Evolutionary conservation across 2,797 vertebrate genomes (phyloP).

Genomic region (Notolabrus celidotus): DNA sequence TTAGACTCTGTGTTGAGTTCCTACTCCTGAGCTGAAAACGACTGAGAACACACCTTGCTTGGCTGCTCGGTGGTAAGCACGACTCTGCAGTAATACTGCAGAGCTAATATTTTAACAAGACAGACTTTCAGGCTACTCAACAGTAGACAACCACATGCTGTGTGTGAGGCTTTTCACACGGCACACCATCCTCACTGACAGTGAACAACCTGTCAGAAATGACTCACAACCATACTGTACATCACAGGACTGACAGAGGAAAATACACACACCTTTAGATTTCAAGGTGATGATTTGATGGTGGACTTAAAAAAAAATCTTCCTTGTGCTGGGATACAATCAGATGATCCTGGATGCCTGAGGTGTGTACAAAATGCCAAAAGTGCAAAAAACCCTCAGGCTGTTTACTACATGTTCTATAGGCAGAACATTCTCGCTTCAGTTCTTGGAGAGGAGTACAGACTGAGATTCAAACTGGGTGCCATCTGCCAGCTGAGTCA

Average conservation of each 20-base stretch:
- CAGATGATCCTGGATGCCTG: slow-evolving; percentile 14
- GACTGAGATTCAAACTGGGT: slow-evolving; percentile 37
- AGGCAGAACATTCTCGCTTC: neutral
- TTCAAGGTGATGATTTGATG: slow-evolving; percentile 2
- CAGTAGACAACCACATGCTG: slow-evolving; percentile 5
- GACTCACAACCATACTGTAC: neutral
- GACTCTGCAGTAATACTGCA: neutral
- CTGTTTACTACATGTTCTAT: slow-evolving; percentile 18
- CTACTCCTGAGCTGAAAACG: neutral
- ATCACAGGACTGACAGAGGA: too few species aligned
- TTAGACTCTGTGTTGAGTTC: neutral
- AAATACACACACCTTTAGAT: neutral
- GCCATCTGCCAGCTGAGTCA: slow-evolving; percentile 58
- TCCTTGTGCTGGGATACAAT: slow-evolving; percentile 26
- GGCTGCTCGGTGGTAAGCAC: neutral
- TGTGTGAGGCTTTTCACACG: slow-evolving; percentile 17
- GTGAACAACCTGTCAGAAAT: slow-evolving; percentile 3
- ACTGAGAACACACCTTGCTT: slow-evolving; percentile 2
- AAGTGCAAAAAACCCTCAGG: slow-evolving; percentile 21
- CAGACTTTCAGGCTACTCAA: neutral
- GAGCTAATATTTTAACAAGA: neutral
- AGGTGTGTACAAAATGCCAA: slow-evolving; percentile 38
- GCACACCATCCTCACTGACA: slow-evolving; percentile 2
- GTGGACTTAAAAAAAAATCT: slow-evolving; percentile 11
- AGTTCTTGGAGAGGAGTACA: slow-evolving; percentile 34